Base-by-base conservation (phyloP, 2,113 vertebrate genomes). In the Polyodon spathula region DNA sequence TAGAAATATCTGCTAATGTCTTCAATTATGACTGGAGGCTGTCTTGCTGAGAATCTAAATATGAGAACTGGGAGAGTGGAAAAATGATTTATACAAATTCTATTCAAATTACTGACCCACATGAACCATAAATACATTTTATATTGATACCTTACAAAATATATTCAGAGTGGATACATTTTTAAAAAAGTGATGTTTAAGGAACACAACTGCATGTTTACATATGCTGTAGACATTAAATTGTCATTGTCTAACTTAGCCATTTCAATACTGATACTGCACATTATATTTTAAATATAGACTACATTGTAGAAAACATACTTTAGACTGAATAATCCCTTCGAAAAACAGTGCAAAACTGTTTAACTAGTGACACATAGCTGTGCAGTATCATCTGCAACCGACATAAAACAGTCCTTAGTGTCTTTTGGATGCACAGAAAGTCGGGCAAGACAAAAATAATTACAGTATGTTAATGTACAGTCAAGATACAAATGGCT, bases 241-340 rank as follows among this genome's bases (percentile, higher is more conserved):
- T 3, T 27, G 27, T 27, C 3, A 27, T 27, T 3, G 27, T 27
- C 27, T 27, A 3, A 2, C 27, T 27, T 27, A 27, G 27, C 27
- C 27, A 27, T 27, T 27, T 27, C 27, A 27, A 27, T 27, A 27
- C 27, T 27, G 27, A 27, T 27, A 27, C 27, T 2, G 27, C 27
- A 27, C 27, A 27, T 27, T 27, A 27, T 27, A 27, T 3, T 27
- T 27, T 1, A 27, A 27, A 27, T 27, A 27, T 1, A 27, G 27
- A 27, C 27, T 27, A 27, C 27, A 27, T 27, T 27, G 52, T 69
- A 58, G 74, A 68, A 61, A 66, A 76, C 76, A 77, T 68, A 66
- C 59, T 64, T 58, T 8, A 61, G 40, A 66, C 65, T 55, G 44
- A 67, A 70, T 70, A 51, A 48, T 61, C 59, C 56, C 69, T 68